These are phyloP conservation scores for Tetraneura akinire DNA, from an alignment of 1,140 invertebrate genomes.

Conservation along the genomic window DNA sequence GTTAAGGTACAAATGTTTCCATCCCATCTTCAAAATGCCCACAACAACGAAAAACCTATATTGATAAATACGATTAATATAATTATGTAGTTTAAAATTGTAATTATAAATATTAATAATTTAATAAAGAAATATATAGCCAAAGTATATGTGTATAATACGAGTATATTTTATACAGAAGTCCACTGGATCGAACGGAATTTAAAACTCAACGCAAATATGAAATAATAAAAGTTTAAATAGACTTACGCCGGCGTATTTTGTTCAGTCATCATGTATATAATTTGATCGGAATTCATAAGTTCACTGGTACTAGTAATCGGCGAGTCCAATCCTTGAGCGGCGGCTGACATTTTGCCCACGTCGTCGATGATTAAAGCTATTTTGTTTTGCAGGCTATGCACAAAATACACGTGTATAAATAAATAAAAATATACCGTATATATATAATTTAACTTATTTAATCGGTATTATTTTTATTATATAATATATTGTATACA, in stretches of 20 bases:
- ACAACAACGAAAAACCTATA: conserved; percentile 62
- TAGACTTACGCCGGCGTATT: not conserved
- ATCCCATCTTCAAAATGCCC: conserved; percentile 81
- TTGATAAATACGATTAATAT: too few relatives aligned
- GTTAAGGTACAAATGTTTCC: conserved; percentile 81
- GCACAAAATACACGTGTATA: not conserved
- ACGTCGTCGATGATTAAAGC: conserved; percentile 67
- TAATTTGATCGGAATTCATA: conserved; percentile 67
- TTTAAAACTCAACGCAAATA: not conserved
- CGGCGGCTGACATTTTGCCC: conserved; percentile 70
- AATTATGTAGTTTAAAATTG: too few relatives aligned
- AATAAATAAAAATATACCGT: too few relatives aligned
- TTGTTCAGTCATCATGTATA: conserved; percentile 66
- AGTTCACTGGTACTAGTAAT: conserved; percentile 72
- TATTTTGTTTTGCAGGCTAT: conserved; percentile 1
- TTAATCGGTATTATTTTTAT: too few relatives aligned
- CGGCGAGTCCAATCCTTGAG: conserved; percentile 70
- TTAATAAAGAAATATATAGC: too few relatives aligned
- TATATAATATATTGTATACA: too few relatives aligned
- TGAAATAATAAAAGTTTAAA: not conserved
- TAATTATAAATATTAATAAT: too few relatives aligned
- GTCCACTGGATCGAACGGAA: not conserved
- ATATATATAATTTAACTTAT: too few relatives aligned
- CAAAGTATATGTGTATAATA: too few relatives aligned
- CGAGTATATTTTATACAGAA: too few relatives aligned